A percentile compares a stretch with the other conserved stretches of the same genome.
phyloP scores from a whole-genome alignment of 2,888 invertebrate species.

The Melikaiella ostensackeni region DNA sequence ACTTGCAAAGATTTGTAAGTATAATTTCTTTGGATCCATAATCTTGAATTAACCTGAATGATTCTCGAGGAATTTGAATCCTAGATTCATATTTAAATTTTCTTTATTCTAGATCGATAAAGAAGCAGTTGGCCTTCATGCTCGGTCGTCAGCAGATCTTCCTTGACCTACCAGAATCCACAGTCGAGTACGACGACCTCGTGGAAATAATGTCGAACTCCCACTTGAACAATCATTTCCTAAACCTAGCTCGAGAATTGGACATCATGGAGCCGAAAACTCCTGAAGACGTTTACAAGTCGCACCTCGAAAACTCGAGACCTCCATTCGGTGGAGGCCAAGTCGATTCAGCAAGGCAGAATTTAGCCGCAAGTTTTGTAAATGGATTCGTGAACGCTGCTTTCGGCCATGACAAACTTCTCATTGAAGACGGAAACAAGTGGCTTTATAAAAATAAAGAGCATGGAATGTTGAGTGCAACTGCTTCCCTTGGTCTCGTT shows the following conservation, averaged over 20 bases:
- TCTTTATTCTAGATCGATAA: slow-evolving; percentile 81
- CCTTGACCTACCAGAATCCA: slow-evolving; percentile 86
- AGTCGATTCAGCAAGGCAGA: slow-evolving; percentile 97
- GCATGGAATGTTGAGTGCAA: slow-evolving; percentile 97
- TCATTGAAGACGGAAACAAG: slow-evolving; percentile 90
- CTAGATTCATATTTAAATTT: slow-evolving; percentile 10
- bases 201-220: slow-evolving; percentile 95
- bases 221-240: slow-evolving; percentile 94
- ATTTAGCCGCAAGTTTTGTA: slow-evolving; percentile 97
- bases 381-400: slow-evolving; percentile 99
- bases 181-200: slow-evolving; percentile 86
- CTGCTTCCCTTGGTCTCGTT: slow-evolving; percentile 96
- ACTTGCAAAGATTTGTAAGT: slow-evolving; percentile 90
- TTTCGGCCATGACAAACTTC: slow-evolving; percentile 96
- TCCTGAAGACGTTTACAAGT: slow-evolving; percentile 99
- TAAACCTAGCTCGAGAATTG: slow-evolving; percentile 90
- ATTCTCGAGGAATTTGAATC: too few relatives aligned
- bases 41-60: not conserved
- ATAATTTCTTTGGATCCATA: slow-evolving; percentile 4
- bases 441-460: slow-evolving; percentile 97
- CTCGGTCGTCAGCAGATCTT: slow-evolving; percentile 95
- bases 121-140: slow-evolving; percentile 98
- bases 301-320: slow-evolving; percentile 93
- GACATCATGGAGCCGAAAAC: slow-evolving; percentile 99
- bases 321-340: slow-evolving; percentile 86